Evolutionary conservation across 1,140 invertebrate genomes (phyloP).

Genomic region (Leptinotarsa lineolata): DNA sequence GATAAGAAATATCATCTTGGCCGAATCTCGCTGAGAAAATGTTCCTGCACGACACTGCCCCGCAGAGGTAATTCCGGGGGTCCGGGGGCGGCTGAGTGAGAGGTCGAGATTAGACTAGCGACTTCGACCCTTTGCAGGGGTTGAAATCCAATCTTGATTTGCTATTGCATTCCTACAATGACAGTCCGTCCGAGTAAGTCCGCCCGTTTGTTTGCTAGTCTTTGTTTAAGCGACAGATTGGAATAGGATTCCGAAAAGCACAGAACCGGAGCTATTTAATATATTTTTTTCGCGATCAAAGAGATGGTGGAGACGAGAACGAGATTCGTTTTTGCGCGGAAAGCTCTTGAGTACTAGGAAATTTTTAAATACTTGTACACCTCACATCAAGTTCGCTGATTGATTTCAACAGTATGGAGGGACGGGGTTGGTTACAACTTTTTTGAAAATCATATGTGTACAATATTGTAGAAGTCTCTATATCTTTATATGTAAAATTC

Average conservation of each 20-base stretch:
- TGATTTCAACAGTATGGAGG: too few relatives aligned
- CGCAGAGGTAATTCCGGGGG: conserved; percentile 14
- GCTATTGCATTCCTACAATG: conserved; percentile 58
- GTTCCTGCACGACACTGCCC: not conserved
- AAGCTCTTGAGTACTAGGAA: too few relatives aligned
- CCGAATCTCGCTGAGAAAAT: too few relatives aligned
- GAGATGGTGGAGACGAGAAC: not conserved
- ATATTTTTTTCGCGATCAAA: conserved; percentile 24
- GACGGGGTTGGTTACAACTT: too few relatives aligned
- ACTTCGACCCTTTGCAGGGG: conserved; percentile 48
- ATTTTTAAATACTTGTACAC: too few relatives aligned
- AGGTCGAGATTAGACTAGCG: conserved; percentile 57
- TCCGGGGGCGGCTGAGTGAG: conserved; percentile 44
- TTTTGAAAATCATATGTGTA: too few relatives aligned
- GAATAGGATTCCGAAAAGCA: conserved; percentile 37
- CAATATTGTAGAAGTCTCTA: too few relatives aligned
- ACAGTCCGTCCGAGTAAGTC: conserved; percentile 50
- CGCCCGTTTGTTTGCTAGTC: conserved; percentile 48
- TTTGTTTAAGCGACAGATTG: conserved; percentile 52
- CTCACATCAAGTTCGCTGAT: too few relatives aligned
- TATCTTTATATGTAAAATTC: too few relatives aligned
- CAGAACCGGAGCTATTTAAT: conserved; percentile 32
- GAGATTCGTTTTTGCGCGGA: not conserved
- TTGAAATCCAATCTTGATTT: conserved; percentile 59
- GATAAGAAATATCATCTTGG: too few relatives aligned